Conservation (phyloP, 2,888 invertebrate genomes). For the Allygus modestus region DNA sequence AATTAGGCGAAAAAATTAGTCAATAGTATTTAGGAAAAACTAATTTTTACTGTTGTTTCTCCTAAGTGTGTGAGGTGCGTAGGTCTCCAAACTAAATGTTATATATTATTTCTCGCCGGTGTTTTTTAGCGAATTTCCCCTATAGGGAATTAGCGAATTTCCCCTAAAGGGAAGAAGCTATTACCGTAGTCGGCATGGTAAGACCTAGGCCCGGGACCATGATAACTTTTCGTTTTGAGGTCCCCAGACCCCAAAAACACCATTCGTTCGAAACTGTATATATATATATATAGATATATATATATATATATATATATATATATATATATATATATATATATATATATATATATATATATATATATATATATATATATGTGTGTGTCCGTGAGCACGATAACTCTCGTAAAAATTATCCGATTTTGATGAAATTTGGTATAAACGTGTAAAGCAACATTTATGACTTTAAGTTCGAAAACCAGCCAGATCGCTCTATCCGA, state of each 20-base stretch:
- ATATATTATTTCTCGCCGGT: no score
- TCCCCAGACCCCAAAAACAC: not conserved
- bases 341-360: slow-evolving; percentile 1
- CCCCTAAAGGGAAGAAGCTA: not conserved
- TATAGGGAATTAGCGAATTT: not conserved
- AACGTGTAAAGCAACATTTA: not conserved
- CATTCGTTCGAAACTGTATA: not conserved
- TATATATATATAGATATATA: not conserved
- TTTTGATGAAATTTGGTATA: not conserved
- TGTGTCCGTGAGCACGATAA: not conserved
- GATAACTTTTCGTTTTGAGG: not conserved
- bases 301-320: not conserved
- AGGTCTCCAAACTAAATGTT: no score
- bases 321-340: not conserved
- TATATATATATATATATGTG: not conserved
- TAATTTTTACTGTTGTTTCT: no score
- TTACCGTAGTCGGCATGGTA: not conserved
- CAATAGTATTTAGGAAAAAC: no score
- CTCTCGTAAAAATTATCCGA: not conserved
- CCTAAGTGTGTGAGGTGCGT: no score
- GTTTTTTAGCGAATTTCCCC: no score
- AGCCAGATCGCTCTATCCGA: not conserved
- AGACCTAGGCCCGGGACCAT: not conserved
- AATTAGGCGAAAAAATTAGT: no score
- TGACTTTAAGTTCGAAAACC: not conserved